Evolutionary conservation across 2,888 invertebrate species (phyloP), one percentile per base, ranked within the genome.

Genomic region (Candidula unifasciata): DNA sequence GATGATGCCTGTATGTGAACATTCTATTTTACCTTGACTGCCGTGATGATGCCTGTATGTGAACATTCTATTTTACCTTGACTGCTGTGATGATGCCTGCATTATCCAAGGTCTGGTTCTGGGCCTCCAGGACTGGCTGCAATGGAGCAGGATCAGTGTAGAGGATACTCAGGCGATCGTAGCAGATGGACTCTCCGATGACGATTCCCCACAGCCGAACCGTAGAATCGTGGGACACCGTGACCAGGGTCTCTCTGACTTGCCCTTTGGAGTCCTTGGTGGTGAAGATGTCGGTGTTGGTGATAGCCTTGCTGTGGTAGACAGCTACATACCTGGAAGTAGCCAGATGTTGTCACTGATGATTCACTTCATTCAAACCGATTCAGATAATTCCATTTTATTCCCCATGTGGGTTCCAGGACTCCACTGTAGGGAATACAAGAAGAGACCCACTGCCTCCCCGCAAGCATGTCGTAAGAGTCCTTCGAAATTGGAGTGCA

Each of bases 291-390:
- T 83, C 83, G 0, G 76, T n/a, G 33, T 54, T 78, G 54, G 78
- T 69, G 69, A 83, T 77, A 54, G 77, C 83, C 18, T 69, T 69
- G 83, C 83, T 78, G 83, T 83, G 83, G 37, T 83, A 83, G 8
- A 83, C 83, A 6, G 83, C 83, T 5, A 83, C 83, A 44, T 83
- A 83, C 57, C 83, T 83, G 35, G n/a, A 37, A 60, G 35, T 57
- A 16, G 3, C 37, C 0, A 13, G 13, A 44, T 44, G 44, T 13
- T 10, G 44, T 44, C 6, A 13, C 44, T 44, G 44, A 44, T 44
- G 44, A 44, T 6, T 44, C 8, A 13, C 6, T 13, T 44, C 44
- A 44, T 44, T 44, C 44, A 44, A 44, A 10, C 10, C 10, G 44
- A 44, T 44, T 44, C 44, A 44, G 44, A 13, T 44, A 44, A 44